Conservation (phyloP, 1,140 invertebrate genomes). For the Diabrotica virgifera region DNA sequence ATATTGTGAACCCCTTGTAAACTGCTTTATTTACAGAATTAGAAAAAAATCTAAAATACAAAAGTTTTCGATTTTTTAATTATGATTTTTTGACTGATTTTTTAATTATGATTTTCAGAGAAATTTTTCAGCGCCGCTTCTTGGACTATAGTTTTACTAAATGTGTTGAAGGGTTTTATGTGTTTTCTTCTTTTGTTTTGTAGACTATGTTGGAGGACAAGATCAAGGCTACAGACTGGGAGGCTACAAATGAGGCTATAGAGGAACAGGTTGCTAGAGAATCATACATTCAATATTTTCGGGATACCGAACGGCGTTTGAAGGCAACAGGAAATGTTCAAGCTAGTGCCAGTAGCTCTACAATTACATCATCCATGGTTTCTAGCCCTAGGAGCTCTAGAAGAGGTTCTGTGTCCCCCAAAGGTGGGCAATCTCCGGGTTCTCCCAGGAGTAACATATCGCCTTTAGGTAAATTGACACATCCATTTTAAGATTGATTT, state of each 20-base stretch:
- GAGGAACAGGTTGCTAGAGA: conserved; percentile 87
- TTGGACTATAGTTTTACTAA: no score
- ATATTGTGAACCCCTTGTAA: no score
- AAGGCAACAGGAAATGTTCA: conserved; percentile 38
- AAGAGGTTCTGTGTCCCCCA: conserved; percentile 42
- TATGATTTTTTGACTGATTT: no score
- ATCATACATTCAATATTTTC: conserved; percentile 77
- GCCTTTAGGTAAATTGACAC: conserved; percentile 28
- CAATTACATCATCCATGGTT: conserved; percentile 43
- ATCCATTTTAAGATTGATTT: neutral
- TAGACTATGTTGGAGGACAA: conserved; percentile 93
- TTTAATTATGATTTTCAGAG: no score
- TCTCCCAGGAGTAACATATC: conserved; percentile 39
- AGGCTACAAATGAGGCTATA: conserved; percentile 89
- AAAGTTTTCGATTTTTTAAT: no score
- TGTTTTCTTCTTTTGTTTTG: conserved; percentile 15
- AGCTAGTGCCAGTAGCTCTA: conserved; percentile 44
- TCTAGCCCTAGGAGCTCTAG: conserved; percentile 40
- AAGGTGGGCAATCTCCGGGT: conserved; percentile 38
- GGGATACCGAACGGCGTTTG: conserved; percentile 43
- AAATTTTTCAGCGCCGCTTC: no score
- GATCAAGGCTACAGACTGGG: conserved; percentile 87
- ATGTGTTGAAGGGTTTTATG: no score
- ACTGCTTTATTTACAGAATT: no score
- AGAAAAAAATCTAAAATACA: no score